Evolutionary conservation across 2,113 vertebrate genomes (phyloP).

Genomic region (Python bivittatus): DNA sequence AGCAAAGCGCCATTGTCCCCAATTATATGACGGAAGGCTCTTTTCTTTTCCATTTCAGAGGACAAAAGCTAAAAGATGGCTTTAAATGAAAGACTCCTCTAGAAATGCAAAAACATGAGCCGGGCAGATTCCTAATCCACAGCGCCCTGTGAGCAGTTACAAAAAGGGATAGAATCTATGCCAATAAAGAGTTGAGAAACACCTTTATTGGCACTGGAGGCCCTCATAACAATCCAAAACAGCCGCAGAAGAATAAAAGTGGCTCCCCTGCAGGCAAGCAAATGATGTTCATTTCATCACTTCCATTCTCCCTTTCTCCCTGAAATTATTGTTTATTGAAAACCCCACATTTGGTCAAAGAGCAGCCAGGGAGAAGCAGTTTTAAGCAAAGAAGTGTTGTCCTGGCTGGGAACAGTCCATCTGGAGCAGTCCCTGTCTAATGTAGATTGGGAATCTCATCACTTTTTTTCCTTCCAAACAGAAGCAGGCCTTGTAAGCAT

Average conservation of each 20-base stretch:
- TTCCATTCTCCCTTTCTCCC: not conserved
- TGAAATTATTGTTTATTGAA: not conserved
- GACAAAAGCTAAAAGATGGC: not conserved
- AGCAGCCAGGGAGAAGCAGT: not conserved
- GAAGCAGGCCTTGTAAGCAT: not conserved
- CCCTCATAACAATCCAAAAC: not conserved
- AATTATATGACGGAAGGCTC: not conserved
- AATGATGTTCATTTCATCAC: not conserved
- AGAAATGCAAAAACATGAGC: not conserved
- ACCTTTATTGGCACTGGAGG: not conserved
- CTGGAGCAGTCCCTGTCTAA: not conserved
- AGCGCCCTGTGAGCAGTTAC: not conserved
- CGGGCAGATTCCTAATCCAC: not conserved
- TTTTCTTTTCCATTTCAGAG: not conserved
- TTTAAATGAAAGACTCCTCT: constrained; percentile 29
- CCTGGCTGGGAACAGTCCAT: not conserved
- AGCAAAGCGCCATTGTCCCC: not conserved
- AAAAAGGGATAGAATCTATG: constrained; percentile 6
- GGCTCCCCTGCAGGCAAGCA: accelerated
- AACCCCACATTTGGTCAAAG: not conserved
- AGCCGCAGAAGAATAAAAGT: not conserved
- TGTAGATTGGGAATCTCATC: not conserved
- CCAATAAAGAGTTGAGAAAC: not conserved
- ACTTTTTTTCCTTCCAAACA: not conserved
- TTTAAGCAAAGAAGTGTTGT: not conserved